Percentiles rank a stretch among this genome's conserved stretches.
Evolutionary conservation across 2,888 invertebrate species (phyloP).

Genomic region (Gibbula magus): DNA sequence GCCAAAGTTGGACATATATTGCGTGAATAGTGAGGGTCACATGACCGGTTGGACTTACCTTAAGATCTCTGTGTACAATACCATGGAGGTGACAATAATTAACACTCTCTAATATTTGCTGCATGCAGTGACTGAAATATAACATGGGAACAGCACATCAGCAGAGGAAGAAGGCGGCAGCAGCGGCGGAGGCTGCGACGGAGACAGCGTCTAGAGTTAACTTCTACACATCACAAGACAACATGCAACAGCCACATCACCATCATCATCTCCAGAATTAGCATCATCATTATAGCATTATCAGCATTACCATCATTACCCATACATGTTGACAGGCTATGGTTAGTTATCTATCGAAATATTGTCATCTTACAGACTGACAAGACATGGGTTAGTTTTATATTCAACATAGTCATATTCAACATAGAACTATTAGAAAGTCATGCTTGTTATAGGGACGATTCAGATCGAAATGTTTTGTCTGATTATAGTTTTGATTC

Average conservation of each 20-base stretch:
- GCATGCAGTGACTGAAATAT: constrained; percentile 91
- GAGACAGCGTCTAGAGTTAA: neutral
- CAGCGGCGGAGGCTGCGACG: neutral
- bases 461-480: no score
- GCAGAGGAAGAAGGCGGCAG: constrained; percentile 14
- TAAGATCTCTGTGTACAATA: constrained; percentile 99
- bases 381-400: no score
- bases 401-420: no score
- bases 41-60: constrained; percentile 77
- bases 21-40: neutral
- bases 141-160: constrained; percentile 31
- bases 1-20: no score
- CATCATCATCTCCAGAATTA: neutral
- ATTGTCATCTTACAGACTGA: neutral
- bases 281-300: neutral
- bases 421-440: no score
- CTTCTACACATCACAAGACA: constrained; percentile 15
- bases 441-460: no score
- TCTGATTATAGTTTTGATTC: no score
- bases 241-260: neutral
- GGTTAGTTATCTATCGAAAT: neutral
- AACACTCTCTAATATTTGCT: constrained; percentile 99
- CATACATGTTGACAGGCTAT: neutral
- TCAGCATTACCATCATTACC: neutral
- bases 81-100: constrained; percentile 99